Evolutionary conservation across 2,113 vertebrate genomes (phyloP), one percentile per base, ranked within the genome.

Genomic region (Dunckerocampus dactyliophorus): DNA sequence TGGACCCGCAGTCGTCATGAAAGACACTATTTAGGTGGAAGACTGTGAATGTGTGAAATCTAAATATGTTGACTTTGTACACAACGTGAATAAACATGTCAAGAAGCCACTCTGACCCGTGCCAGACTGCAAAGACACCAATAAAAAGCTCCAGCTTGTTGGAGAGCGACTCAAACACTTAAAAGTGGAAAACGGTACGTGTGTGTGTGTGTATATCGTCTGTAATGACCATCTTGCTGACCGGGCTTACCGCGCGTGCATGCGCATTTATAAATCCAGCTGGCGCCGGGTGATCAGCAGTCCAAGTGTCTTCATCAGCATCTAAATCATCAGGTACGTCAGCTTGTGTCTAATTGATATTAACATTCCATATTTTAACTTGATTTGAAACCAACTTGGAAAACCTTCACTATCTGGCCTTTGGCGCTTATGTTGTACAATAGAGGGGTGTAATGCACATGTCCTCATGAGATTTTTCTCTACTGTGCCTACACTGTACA

Each of bases 241-340:
- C 65, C 49, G 65, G 15, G 73, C 69, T 62, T 42, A 3, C n/a
- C 54, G 31, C 12, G 31, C 17, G 56, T 34, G 39, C 39, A 42
- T 5, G 10, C 16, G 31, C 76, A 66, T 74, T 78, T 74, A 81
- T 77, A 77, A 72, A 67, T 61, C 39, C 47, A 34, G 20, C 69
- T 46, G 39, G 20, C 19, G 57, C 2, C 5, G 17, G 31, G 16
- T 4, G 42, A 39, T 19, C 47, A 45, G 11, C 51, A 49, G 42
- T 17, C 14, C 5, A 17, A 6, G 21, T 34, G 31, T 55, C 31
- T 8, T 55, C 22, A 11, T 4, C 39, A n/a, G 3, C 20, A 12
- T 48, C 17, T 13, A 22, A 47, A 6, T 54, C 55, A 1, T 50
- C 46, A 51, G 22, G 49, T 28, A 11, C 7, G 49, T 12, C 20